These are phyloP conservation scores for Ectemnius continuus DNA, from an alignment of 2,888 invertebrate genomes.

Conservation along the genomic window DNA sequence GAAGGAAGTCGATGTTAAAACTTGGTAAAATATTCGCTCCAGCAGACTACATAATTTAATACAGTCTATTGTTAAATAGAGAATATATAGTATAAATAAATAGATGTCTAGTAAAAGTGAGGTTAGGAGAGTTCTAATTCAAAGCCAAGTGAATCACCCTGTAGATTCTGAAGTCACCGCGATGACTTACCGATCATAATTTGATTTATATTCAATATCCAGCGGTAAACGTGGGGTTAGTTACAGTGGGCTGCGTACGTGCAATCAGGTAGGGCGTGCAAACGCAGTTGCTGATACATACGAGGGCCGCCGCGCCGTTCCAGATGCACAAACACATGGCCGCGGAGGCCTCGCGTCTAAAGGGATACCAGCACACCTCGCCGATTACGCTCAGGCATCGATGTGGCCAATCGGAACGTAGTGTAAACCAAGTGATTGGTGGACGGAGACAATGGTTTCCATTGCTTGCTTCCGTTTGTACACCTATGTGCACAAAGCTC, in stretches of 20 bases:
- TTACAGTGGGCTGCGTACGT: conserved; percentile 50
- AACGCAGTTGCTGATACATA: conserved; percentile 42
- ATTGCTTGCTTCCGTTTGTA: conserved; percentile 29
- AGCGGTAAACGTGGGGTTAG: conserved; percentile 61
- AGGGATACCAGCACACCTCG: conserved; percentile 18
- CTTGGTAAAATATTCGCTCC: no score
- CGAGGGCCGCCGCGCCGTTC: conserved; percentile 16
- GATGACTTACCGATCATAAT: conserved; percentile 62
- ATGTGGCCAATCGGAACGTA: conserved; percentile 15
- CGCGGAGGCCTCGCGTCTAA: conserved; percentile 32
- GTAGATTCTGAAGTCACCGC: conserved; percentile 4
- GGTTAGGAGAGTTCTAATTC: no score
- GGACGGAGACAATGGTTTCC: conserved; percentile 41
- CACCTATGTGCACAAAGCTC: conserved; percentile 15
- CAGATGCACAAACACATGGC: conserved; percentile 7
- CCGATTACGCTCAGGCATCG: not conserved
- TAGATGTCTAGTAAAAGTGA: no score
- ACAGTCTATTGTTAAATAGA: no score
- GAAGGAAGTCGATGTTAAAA: no score
- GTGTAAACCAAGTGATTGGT: conserved; percentile 61
- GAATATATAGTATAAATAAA: no score
- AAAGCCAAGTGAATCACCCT: no score
- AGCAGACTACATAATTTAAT: no score
- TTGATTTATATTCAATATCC: conserved; percentile 71
- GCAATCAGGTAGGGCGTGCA: conserved; percentile 60